Evolutionary conservation across 2,888 invertebrate species (phyloP).

Genomic region (Tipula unca): DNA sequence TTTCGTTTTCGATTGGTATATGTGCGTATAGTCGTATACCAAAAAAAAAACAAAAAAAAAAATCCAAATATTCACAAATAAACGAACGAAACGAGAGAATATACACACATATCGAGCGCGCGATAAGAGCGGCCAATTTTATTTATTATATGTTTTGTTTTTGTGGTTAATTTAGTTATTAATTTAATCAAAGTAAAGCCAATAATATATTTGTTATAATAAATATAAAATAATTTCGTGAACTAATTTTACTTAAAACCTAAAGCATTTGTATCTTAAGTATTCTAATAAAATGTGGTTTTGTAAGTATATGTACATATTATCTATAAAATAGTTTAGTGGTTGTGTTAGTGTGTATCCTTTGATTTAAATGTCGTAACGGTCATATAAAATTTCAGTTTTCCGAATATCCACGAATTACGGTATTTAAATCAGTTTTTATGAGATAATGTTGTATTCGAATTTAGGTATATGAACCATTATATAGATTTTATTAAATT

Average conservation of each 20-base stretch:
- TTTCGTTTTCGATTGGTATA: not conserved
- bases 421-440: not conserved
- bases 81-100: constrained; percentile 8
- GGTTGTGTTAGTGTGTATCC: not conserved
- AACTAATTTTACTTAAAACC: not conserved
- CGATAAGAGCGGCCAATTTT: not conserved
- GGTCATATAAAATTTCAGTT: not conserved
- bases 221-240: not conserved
- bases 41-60: not conserved
- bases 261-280: not conserved
- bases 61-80: not conserved
- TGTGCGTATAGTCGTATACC: not conserved
- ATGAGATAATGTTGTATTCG: not conserved
- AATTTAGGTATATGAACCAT: not conserved
- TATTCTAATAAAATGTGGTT: not conserved
- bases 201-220: not conserved
- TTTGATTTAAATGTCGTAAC: not conserved
- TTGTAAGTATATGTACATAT: not conserved
- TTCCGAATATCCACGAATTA: not conserved
- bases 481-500: not conserved
- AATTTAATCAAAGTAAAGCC: not conserved
- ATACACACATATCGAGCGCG: not conserved
- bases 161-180: not conserved
- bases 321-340: not conserved
- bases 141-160: not conserved